phyloP scores from a whole-genome alignment of 1,140 invertebrate species.

The Ostrea denselamellosa region DNA sequence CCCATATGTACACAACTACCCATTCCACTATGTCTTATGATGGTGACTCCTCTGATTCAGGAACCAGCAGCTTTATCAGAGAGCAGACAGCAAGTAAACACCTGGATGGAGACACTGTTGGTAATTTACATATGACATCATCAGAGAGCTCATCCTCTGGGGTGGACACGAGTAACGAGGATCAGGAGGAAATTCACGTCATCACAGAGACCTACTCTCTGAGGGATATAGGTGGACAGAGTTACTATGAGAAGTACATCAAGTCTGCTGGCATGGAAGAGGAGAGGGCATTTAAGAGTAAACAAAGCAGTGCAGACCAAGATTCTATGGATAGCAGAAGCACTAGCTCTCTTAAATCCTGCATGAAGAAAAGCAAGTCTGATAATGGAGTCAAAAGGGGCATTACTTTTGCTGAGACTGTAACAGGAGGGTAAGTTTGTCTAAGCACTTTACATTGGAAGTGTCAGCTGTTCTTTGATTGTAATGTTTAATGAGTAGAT shows the following conservation, averaged over 20 bases:
- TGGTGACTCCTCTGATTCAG: background rate
- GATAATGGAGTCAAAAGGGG: constrained; percentile 68
- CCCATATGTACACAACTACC: background rate
- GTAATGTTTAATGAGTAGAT: no score
- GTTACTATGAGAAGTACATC: constrained; percentile 57
- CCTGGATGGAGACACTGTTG: background rate
- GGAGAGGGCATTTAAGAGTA: constrained; percentile 20
- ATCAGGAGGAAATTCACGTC: constrained; percentile 42
- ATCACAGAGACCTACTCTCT: constrained; percentile 42
- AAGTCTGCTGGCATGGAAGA: constrained; percentile 32
- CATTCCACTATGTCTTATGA: background rate
- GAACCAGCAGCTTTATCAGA: background rate
- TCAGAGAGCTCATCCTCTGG: constrained; percentile 41
- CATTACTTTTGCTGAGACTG: constrained; percentile 73
- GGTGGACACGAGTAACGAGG: constrained; percentile 34
- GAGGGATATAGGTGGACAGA: constrained; percentile 51
- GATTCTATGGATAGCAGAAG: constrained; percentile 43
- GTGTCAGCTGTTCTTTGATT: no score
- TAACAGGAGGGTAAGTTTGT: constrained; percentile 74
- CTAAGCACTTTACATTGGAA: background rate
- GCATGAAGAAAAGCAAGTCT: constrained; percentile 71
- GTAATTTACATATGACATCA: constrained; percentile 21
- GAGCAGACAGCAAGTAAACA: constrained; percentile 13
- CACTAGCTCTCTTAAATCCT: constrained; percentile 69
- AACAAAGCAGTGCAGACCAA: background rate